Base-by-base conservation (phyloP, 2,797 vertebrate species). In the Arrhamphus sclerolepis region DNA sequence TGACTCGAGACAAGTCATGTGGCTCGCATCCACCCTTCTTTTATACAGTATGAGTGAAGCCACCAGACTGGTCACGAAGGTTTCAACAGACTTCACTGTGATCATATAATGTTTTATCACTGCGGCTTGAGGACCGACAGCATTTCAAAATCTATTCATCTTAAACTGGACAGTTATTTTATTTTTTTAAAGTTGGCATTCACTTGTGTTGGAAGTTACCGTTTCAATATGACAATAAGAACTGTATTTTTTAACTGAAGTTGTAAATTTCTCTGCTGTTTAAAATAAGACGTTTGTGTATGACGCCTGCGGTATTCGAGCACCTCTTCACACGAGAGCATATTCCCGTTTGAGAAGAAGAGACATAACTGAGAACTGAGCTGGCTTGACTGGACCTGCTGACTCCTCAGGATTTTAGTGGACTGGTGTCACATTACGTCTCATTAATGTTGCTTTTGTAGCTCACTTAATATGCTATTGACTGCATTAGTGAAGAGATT, bases 381-480 rank as follows among this genome's bases (percentile, higher is more conserved):
- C 10, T 34, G 31, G 31, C 31, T 11, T 34, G 31, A 34, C 31
- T 10, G 31, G 31, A 34, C 31, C 31, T 34, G 31, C 31, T 34
- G 31, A 34, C 31, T 34, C 31, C 31, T 34, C 31, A 34, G 31
- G 31, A 34, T 10, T 84, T 88, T 82, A 78, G 79, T 78, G 80
- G 65, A 62, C 81, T 62, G 57, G 59, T 78, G 80, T 91, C 63
- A 47, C 72, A 82, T 92, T 92, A 81, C 83, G 77, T 91, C 78
- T 88, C 90, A 92, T 93, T 92, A 91, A 93, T 94, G 92, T 92
- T 72, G 54, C 80, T 91, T 93, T 93, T 89, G 88, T 90, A 91
- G 82, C 87, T 92, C 79, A 73, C 90, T 91, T 94, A 91, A 93
- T 34, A 34, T 34, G 8, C 31, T 11, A 34, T 34, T 34, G 31